Conservation (phyloP, 2,113 vertebrate genomes). For the Pavo muticus region DNA sequence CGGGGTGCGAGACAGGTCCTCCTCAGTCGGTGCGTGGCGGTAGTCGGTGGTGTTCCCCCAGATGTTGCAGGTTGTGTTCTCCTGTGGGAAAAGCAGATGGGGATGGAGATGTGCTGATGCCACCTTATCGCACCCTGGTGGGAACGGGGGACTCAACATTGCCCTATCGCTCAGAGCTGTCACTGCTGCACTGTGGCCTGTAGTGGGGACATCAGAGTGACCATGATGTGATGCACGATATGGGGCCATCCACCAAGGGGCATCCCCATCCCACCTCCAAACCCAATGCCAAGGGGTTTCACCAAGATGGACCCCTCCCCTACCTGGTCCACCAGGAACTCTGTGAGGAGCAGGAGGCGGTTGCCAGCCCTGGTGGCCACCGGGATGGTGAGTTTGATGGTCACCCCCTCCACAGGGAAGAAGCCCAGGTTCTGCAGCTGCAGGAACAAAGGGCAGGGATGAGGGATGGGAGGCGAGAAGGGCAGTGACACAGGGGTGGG, state of each 20-base stretch:
- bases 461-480: not conserved
- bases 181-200: not conserved
- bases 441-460: not conserved
- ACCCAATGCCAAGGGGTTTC: not conserved
- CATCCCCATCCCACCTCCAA: not conserved
- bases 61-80: conserved; percentile 62
- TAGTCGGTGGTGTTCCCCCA: conserved; percentile 82
- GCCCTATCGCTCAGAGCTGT: too few species aligned
- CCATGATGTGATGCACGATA: not conserved
- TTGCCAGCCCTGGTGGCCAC: conserved; percentile 81
- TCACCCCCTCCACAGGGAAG: conserved; percentile 82
- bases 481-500: too few species aligned
- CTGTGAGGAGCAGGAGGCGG: conserved; percentile 82
- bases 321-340: conserved; percentile 83
- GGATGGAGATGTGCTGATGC: rapidly evolving
- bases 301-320: rapidly evolving
- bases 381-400: conserved; percentile 83
- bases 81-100: conserved; percentile 4
- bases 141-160: rapidly evolving
- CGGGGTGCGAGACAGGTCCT: conserved; percentile 82
- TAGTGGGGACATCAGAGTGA: not conserved
- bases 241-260: rapidly evolving
- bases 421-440: conserved; percentile 92
- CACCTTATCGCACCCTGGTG: rapidly evolving
- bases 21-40: conserved; percentile 50